These are phyloP conservation scores for Mus spretus DNA, from an alignment of 2,797 vertebrate species.

Conservation along the genomic window DNA sequence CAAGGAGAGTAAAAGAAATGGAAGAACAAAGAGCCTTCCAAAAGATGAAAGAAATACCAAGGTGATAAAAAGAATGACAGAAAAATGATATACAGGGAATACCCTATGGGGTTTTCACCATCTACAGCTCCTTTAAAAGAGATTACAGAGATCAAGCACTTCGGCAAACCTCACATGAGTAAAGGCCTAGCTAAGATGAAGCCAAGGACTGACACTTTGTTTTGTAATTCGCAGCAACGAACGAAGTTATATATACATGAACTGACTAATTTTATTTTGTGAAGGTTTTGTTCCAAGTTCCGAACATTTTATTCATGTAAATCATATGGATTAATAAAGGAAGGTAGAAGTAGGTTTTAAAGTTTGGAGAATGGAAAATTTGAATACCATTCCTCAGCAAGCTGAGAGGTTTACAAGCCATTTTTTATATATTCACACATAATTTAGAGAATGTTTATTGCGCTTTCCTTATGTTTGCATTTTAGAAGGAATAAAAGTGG, in stretches of 20 bases:
- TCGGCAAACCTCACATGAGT: background rate
- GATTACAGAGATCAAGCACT: background rate
- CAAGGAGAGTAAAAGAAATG: no score
- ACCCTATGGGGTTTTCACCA: background rate
- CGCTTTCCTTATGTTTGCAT: slow-evolving; percentile 50
- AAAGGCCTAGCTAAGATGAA: background rate
- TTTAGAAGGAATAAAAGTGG: slow-evolving; percentile 41
- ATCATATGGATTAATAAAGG: background rate
- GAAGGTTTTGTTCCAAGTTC: background rate
- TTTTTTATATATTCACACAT: slow-evolving; percentile 21
- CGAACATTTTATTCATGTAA: background rate
- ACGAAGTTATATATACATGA: background rate
- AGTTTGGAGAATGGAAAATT: background rate
- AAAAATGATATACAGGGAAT: background rate
- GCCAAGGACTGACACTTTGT: background rate
- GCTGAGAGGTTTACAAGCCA: background rate
- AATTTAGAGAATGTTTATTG: slow-evolving; percentile 61
- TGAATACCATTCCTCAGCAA: background rate
- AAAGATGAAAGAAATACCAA: background rate
- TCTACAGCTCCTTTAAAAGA: background rate
- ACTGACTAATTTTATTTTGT: slow-evolving; percentile 2
- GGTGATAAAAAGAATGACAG: background rate
- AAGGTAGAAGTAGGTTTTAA: background rate
- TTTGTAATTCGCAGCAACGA: background rate
- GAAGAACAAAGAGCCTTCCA: accelerated